Conservation (phyloP, 2,888 invertebrate genomes). For the Nysson spinosus region DNA sequence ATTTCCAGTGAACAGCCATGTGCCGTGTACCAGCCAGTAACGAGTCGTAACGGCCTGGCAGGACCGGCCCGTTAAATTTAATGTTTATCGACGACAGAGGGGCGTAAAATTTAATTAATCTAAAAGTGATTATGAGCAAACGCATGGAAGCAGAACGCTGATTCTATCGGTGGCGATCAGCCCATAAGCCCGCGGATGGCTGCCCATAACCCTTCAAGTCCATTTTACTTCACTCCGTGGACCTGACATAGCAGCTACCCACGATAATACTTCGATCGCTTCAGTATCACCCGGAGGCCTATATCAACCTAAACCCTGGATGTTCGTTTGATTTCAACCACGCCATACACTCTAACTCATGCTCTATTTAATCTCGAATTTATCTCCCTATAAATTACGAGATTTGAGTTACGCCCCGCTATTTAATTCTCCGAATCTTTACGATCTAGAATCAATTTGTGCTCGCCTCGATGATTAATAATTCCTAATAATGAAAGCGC, state of each 20-base stretch:
- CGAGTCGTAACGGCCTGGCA: constrained; percentile 56
- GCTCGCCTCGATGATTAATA: too few relatives aligned
- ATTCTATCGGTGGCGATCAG: constrained; percentile 76
- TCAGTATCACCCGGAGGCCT: constrained; percentile 50
- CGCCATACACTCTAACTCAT: too few relatives aligned
- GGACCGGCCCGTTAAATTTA: constrained; percentile 73
- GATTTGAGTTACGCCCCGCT: too few relatives aligned
- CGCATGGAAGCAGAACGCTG: constrained; percentile 71
- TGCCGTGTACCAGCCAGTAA: constrained; percentile 51
- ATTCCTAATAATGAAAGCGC: too few relatives aligned
- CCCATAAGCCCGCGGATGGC: constrained; percentile 74
- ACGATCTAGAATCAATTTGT: too few relatives aligned
- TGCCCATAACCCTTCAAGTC: constrained; percentile 74
- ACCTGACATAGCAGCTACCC: constrained; percentile 72
- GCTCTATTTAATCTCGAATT: not conserved
- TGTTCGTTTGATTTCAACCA: constrained; percentile 4
- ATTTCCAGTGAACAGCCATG: constrained; percentile 25
- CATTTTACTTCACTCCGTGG: constrained; percentile 75
- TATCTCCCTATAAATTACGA: too few relatives aligned
- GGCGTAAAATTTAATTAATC: constrained; percentile 77
- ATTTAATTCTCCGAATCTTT: too few relatives aligned
- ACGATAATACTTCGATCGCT: constrained; percentile 68
- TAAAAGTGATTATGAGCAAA: constrained; percentile 76
- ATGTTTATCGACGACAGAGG: constrained; percentile 74
- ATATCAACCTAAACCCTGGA: constrained; percentile 50